Evolutionary conservation across 2,888 invertebrate species (phyloP).

Genomic region (Iselma pallidipennis): DNA sequence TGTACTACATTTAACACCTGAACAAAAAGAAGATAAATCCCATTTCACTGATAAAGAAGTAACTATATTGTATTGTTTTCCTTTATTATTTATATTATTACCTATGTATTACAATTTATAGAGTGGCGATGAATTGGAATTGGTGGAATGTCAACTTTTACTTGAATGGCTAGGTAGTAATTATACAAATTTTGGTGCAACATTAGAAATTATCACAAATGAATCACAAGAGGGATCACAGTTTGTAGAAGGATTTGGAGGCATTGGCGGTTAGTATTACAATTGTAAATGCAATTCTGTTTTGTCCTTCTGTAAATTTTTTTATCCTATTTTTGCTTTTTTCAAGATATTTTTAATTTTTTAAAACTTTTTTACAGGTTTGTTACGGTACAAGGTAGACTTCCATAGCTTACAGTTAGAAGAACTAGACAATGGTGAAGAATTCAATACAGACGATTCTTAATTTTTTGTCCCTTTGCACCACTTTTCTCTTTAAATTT

Average conservation of each 20-base stretch:
- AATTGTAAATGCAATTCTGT: too few relatives aligned
- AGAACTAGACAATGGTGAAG: conserved; percentile 80
- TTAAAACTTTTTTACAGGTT: conserved; percentile 68
- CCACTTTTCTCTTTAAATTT: not conserved
- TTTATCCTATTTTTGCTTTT: too few relatives aligned
- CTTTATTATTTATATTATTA: not conserved
- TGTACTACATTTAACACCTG: conserved; percentile 93
- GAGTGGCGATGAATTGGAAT: conserved; percentile 98
- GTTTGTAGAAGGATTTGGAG: conserved; percentile 99
- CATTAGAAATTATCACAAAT: conserved; percentile 99
- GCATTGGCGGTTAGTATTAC: conserved; percentile 94
- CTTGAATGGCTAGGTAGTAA: conserved; percentile 99
- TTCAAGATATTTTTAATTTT: not conserved
- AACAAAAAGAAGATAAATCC: conserved; percentile 98
- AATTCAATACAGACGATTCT: conserved; percentile 94
- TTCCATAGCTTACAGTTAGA: conserved; percentile 95
- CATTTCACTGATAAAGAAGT: conserved; percentile 99
- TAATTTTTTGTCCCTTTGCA: too few relatives aligned
- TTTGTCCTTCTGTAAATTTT: too few relatives aligned
- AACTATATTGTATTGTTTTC: conserved; percentile 38
- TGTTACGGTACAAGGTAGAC: conserved; percentile 98
- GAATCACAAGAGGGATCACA: conserved; percentile 99
- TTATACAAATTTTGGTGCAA: conserved; percentile 98
- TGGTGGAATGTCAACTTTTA: conserved; percentile 95
- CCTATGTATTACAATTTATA: conserved; percentile 54